Evolutionary conservation across 2,888 invertebrate genomes (phyloP).

Genomic region (Lucinisca nassula): DNA sequence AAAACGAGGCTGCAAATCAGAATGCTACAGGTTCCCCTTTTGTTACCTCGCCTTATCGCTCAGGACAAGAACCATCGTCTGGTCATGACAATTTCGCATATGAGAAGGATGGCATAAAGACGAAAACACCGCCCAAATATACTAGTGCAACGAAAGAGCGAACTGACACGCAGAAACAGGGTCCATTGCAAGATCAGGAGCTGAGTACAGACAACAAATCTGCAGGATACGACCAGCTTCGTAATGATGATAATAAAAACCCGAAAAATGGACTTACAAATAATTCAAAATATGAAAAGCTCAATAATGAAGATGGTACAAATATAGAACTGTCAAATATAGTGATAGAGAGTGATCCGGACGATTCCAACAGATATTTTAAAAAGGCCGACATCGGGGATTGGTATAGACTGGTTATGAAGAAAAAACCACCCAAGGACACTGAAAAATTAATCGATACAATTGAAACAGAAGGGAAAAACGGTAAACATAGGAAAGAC

Average conservation of each 20-base stretch:
- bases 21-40: neutral
- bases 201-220: neutral
- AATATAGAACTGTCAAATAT: conserved; percentile 59
- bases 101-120: neutral
- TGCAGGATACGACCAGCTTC: neutral
- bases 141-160: neutral
- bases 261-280: neutral
- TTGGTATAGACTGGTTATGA: conserved; percentile 67
- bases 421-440: conserved; percentile 56
- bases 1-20: neutral
- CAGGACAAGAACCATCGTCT: neutral
- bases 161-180: neutral
- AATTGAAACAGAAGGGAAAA: neutral
- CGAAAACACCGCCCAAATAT: neutral
- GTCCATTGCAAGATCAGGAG: neutral
- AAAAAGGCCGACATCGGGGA: conserved; percentile 60
- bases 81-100: neutral
- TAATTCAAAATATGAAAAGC: neutral
- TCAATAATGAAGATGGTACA: neutral
- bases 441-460: conserved; percentile 9
- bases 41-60: neutral
- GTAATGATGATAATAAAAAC: neutral
- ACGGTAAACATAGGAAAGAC: neutral
- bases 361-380: conserved; percentile 65
- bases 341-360: conserved; percentile 58